phyloP scores from a whole-genome alignment of 2,888 invertebrate species.

The Synergus gifuensis region DNA sequence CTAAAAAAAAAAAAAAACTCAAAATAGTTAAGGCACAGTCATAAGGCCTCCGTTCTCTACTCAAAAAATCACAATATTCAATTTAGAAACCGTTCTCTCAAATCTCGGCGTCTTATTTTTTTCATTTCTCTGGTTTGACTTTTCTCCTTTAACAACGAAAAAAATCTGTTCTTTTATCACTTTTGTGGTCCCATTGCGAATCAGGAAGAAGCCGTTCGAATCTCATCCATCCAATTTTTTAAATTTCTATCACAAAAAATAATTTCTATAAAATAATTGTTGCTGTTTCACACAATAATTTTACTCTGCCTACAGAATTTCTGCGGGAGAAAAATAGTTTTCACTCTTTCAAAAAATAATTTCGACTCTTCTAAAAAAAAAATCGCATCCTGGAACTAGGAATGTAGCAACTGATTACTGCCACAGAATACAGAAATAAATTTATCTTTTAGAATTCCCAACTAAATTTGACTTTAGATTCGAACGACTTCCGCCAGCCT shows the following conservation, averaged over 20 bases:
- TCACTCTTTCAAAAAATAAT: slow-evolving; percentile 43
- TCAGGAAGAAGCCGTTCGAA: slow-evolving; percentile 68
- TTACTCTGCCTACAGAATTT: background rate
- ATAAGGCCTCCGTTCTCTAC: slow-evolving; percentile 4
- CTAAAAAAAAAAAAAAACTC: slow-evolving; percentile 3
- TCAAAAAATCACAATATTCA: slow-evolving; percentile 19
- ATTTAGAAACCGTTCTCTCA: slow-evolving; percentile 21
- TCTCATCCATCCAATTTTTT: slow-evolving; percentile 39
- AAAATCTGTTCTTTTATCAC: slow-evolving; percentile 70
- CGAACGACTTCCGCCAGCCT: slow-evolving; percentile 69
- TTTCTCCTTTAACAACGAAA: slow-evolving; percentile 64
- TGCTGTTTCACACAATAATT: slow-evolving; percentile 9
- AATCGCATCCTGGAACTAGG: slow-evolving; percentile 14
- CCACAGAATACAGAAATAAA: slow-evolving; percentile 41
- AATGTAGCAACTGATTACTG: slow-evolving; percentile 35
- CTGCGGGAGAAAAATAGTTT: slow-evolving; percentile 18
- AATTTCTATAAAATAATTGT: background rate
- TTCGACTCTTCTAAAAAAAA: slow-evolving; percentile 40
- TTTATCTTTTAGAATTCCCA: slow-evolving; percentile 35
- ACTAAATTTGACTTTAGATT: slow-evolving; percentile 45
- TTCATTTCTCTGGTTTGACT: slow-evolving; percentile 59
- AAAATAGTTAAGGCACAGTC: slow-evolving; percentile 40
- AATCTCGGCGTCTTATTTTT: slow-evolving; percentile 41
- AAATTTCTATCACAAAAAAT: slow-evolving; percentile 5
- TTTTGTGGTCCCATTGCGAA: slow-evolving; percentile 73